phyloP scores from a whole-genome alignment of 2,113 vertebrate species.

The Mustelus asterias region DNA sequence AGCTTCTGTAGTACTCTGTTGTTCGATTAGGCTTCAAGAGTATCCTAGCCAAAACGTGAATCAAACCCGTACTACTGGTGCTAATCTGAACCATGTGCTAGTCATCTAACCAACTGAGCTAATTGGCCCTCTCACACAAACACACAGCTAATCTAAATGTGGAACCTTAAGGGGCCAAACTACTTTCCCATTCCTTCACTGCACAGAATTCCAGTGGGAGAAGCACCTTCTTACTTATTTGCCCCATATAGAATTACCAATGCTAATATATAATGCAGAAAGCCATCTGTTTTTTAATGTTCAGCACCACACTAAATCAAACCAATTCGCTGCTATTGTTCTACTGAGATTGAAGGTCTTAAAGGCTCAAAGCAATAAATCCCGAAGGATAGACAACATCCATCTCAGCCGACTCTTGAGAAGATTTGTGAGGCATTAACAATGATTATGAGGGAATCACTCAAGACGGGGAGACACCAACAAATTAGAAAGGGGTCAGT shows the following conservation, averaged over 20 bases:
- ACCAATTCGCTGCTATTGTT: background rate
- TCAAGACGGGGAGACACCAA: background rate
- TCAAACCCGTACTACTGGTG: background rate
- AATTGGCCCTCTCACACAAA: background rate
- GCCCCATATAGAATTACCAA: slow-evolving; percentile 5
- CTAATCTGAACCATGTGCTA: background rate
- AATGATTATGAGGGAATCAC: background rate
- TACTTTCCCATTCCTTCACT: background rate
- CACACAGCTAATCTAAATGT: slow-evolving; percentile 1
- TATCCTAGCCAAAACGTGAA: background rate
- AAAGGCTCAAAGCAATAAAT: slow-evolving; percentile 13
- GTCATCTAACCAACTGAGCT: background rate
- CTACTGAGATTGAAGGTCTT: background rate
- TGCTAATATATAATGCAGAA: background rate
- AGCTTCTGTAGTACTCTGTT: background rate
- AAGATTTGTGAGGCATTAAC: slow-evolving; percentile 8
- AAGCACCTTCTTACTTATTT: background rate
- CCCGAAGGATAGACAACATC: background rate
- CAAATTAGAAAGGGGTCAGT: background rate
- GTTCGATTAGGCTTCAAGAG: background rate
- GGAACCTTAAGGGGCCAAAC: background rate
- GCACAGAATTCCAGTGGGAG: background rate
- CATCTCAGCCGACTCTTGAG: background rate
- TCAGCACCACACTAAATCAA: background rate
- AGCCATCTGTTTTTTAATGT: slow-evolving; percentile 9